Percentiles rank a stretch among this genome's conserved stretches.
Evolutionary conservation across 2,113 vertebrate genomes (phyloP).

Genomic region (Macquaria australasica): DNA sequence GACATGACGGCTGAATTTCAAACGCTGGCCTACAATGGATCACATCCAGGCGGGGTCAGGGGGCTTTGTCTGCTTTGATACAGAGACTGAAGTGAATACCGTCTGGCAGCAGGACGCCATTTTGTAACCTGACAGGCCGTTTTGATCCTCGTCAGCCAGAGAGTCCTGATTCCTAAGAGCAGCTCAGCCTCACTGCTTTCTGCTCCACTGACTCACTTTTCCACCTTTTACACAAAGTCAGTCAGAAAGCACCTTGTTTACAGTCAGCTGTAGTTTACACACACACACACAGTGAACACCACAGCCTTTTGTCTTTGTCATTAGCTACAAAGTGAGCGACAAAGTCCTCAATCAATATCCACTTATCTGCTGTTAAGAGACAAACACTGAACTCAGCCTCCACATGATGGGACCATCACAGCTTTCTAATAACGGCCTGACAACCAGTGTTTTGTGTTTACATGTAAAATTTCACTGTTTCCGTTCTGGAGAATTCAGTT

Average conservation of each 20-base stretch:
- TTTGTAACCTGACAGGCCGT: slow-evolving; percentile 17
- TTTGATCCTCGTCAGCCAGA: slow-evolving; percentile 26
- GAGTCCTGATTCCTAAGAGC: background rate
- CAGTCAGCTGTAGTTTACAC: background rate
- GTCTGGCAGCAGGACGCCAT: background rate
- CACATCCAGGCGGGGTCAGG: background rate
- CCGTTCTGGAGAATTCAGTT: background rate
- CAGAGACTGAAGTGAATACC: background rate
- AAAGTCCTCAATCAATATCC: slow-evolving; percentile 43
- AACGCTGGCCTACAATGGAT: background rate
- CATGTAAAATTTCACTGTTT: background rate
- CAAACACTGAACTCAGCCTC: background rate
- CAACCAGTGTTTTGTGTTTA: background rate
- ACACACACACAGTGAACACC: background rate
- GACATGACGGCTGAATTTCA: background rate
- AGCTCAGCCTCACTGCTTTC: slow-evolving; percentile 33
- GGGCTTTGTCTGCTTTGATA: slow-evolving; percentile 5
- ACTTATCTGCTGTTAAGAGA: slow-evolving; percentile 27
- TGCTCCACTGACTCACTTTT: slow-evolving; percentile 43
- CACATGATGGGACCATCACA: background rate
- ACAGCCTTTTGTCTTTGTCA: slow-evolving; percentile 11
- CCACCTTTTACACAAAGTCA: slow-evolving; percentile 32
- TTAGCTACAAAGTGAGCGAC: slow-evolving; percentile 7
- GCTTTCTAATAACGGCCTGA: background rate
- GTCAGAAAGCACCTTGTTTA: slow-evolving; percentile 29